Evolutionary conservation across 1,140 invertebrate species (phyloP), one percentile per base, ranked within the genome.

Genomic region (Nilaparvata lugens): DNA sequence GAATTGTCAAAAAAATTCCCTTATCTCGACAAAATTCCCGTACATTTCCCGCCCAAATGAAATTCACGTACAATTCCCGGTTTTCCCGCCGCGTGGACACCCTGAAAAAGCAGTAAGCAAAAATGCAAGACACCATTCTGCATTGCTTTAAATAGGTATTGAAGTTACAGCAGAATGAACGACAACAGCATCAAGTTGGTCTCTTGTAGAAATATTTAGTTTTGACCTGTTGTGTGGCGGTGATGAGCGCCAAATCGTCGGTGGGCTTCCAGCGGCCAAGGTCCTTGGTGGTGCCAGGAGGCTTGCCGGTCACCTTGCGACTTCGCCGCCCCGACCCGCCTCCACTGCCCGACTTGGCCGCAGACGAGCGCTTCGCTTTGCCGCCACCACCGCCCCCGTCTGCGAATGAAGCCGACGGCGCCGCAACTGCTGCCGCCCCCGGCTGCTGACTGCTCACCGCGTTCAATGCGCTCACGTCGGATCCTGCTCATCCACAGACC

Each of bases 251-350:
- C 6, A 98, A 77, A 77, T 98, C 97, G 80, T 99, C 97, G 28
- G 91, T 89, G 14, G 95, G 93, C 73, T 97, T 97, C 95, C 96
- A 99, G 63, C 93, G 78, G 0, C 94, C 94, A 11, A 97, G 75
- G 78, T 95, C 92, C 78, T 93, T 88, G 14, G 85, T 87, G 9
- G 82, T 78, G 56, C 82, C 71, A 64, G 83, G 80, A 68, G 79
- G 81, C 55, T 83, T 72, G 25, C 82, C 80, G n/a, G 80, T 78
- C 23, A 79, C 79, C 58, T 81, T 81, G 35, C 80, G 79, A 2
- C 66, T 72, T 21, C 58, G 58, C 1, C 57, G 51, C 2, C 31
- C 13, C 31, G 31, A 35, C 9, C 38, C n/a, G 40, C 21, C 38
- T 9, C 9, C n/a, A 9, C 9, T 9, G 45, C 45, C 21, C 16